Evolutionary conservation across 2,888 invertebrate species (phyloP).

Genomic region (Eupithecia vulgata): DNA sequence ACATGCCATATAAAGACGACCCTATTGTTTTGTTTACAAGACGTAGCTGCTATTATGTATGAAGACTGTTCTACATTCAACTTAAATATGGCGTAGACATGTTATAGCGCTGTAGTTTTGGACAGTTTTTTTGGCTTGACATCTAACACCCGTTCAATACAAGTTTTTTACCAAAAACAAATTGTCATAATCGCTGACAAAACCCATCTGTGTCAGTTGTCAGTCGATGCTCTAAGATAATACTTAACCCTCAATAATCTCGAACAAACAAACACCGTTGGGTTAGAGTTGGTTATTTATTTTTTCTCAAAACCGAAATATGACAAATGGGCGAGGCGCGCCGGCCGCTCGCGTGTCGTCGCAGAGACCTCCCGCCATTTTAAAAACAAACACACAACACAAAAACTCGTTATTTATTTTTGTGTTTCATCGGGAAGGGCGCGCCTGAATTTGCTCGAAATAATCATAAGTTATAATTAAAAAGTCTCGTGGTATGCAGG

Average conservation of each 20-base stretch:
- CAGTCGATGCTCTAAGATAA: constrained; percentile 69
- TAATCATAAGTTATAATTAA: constrained; percentile 83
- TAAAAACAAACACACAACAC: constrained; percentile 82
- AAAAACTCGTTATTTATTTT: constrained; percentile 83
- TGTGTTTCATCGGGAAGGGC: constrained; percentile 79
- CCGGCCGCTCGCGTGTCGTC: constrained; percentile 82
- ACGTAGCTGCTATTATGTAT: not conserved
- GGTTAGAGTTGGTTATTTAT: constrained; percentile 80
- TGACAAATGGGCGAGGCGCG: constrained; percentile 81
- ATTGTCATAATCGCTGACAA: constrained; percentile 62
- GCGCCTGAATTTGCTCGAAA: constrained; percentile 80
- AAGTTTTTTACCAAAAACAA: constrained; percentile 48
- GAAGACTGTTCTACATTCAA: not conserved
- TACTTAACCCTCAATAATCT: constrained; percentile 78
- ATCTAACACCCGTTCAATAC: not conserved
- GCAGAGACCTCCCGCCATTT: constrained; percentile 84
- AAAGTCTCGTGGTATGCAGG: constrained; percentile 63
- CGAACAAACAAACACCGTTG: constrained; percentile 78
- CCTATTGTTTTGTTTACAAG: not conserved
- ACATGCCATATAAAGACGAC: constrained; percentile 13
- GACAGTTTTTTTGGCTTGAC: not conserved
- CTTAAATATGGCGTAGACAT: not conserved
- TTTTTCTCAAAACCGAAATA: constrained; percentile 80
- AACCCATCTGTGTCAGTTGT: constrained; percentile 68
- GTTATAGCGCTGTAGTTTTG: not conserved